Conservation (phyloP, 2,888 invertebrate species). For the Microdon myrmicae region DNA sequence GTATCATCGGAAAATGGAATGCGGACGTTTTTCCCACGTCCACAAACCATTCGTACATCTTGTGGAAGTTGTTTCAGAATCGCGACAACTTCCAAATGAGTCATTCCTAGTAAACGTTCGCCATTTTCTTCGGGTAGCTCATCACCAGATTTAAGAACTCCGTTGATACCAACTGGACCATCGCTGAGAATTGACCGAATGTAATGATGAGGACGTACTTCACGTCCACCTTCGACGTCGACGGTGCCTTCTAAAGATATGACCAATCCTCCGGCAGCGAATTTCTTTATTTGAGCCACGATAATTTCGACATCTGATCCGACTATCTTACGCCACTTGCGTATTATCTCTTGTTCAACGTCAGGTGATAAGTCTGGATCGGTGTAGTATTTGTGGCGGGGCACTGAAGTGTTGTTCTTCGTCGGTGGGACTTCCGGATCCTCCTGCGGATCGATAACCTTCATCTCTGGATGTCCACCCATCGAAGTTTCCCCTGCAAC, state of each 20-base stretch:
- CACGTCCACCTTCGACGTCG: slow-evolving; percentile 95
- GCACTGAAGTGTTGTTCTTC: slow-evolving; percentile 57
- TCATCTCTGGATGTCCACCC: slow-evolving; percentile 44
- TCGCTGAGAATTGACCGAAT: slow-evolving; percentile 97
- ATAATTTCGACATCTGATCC: slow-evolving; percentile 81
- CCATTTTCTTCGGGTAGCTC: slow-evolving; percentile 96
- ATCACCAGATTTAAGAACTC: slow-evolving; percentile 89
- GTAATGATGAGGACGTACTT: slow-evolving; percentile 98
- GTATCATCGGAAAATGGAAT: slow-evolving; percentile 66
- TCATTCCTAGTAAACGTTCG: slow-evolving; percentile 84
- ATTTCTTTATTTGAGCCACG: slow-evolving; percentile 85
- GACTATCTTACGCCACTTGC: slow-evolving; percentile 85
- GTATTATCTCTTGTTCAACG: slow-evolving; percentile 80
- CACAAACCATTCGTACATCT: slow-evolving; percentile 91
- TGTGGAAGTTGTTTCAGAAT: slow-evolving; percentile 91
- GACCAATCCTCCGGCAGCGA: slow-evolving; percentile 91
- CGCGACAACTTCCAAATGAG: slow-evolving; percentile 93
- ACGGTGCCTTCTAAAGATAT: slow-evolving; percentile 98
- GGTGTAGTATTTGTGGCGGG: slow-evolving; percentile 64
- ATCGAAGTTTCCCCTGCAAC: slow-evolving; percentile 60
- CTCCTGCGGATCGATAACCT: slow-evolving; percentile 53
- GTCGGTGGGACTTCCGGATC: slow-evolving; percentile 56
- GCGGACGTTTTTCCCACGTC: slow-evolving; percentile 69
- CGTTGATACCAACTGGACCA: slow-evolving; percentile 95
- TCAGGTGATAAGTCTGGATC: slow-evolving; percentile 73